Evolutionary conservation across 2,888 invertebrate species (phyloP), one percentile per base, ranked within the genome.

Genomic region (Plutella xylostella): DNA sequence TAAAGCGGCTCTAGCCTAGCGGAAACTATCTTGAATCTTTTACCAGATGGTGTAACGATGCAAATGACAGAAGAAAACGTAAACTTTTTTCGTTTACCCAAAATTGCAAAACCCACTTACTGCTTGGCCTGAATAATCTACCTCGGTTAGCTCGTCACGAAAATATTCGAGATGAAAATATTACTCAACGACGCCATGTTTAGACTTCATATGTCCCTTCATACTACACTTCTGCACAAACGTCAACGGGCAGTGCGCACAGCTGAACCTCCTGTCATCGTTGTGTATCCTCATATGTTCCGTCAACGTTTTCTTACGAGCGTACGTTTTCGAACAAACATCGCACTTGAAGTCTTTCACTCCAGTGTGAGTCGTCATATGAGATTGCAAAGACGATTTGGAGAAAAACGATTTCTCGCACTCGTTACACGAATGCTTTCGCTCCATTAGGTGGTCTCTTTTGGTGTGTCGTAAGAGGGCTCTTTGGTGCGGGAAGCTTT

Each of bases 281-380:
- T 77, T 74, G 46, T 82, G 82, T 3, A 80, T 80, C n/a, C 79
- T 33, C 75, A 80, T 74, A 52, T 82, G 80, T 42, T 80, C 78
- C 1, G 73, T 52, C 6, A 82, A 44, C 0, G 80, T 82, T 33
- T 80, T 80, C 50, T 77, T 79, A 19, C 82, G 64, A 0, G 80
- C 79, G 35, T 79, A 82, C 0, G 80, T 68, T 18, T 80, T 82
- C 0, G 55, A 50, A 37, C 82, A 82, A 0, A 79, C 72, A 0
- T 57, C 65, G 47, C 82, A 82, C 28, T 76, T 72, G 31, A 68
- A 75, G 0, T 77, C 72, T 12, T 72, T 57, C 19, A 80, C 76
- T 0, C 80, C 82, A 11, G 72, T 74, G 50, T 83, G 82, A 3
- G 72, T 76, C 0, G 82, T 60, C 82, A 79, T 78, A 43, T 83